Conservation (phyloP, 2,888 invertebrate species). For the Latrodectus hesperus region DNA sequence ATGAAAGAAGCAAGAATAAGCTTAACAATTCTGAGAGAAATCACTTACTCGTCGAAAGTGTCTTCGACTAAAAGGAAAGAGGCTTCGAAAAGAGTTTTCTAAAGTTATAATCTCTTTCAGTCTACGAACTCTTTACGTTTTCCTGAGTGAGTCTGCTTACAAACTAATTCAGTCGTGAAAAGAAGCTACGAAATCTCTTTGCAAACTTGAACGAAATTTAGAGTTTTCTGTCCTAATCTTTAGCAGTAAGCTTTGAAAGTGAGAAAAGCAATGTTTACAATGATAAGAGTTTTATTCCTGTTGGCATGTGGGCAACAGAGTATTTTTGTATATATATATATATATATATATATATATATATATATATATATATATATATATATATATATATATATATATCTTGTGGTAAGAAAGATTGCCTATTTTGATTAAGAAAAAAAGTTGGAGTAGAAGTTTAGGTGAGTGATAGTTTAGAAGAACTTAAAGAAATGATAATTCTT, state of each 20-base stretch:
- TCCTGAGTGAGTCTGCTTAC: constrained; percentile 15
- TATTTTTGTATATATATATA: no score
- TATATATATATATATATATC: no score
- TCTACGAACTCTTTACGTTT: constrained; percentile 8
- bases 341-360: no score
- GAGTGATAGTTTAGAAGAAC: no score
- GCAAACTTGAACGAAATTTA: constrained; percentile 8
- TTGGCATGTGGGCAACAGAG: background rate
- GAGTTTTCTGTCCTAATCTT: background rate
- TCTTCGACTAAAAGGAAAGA: constrained; percentile 20
- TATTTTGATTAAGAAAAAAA: no score
- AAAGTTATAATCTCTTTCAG: constrained; percentile 47
- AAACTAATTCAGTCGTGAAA: constrained; percentile 40
- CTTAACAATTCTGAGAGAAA: constrained; percentile 22
- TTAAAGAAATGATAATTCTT: no score
- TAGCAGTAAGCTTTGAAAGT: background rate
- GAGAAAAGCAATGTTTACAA: background rate
- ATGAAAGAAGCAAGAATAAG: constrained; percentile 17
- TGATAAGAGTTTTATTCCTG: background rate
- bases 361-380: no score
- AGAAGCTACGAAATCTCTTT: constrained; percentile 16
- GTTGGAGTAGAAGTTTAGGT: no score
- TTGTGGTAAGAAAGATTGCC: no score
- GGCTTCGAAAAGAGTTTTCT: constrained; percentile 26
- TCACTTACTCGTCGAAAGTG: constrained; percentile 19